Percentiles rank a stretch among this genome's conserved stretches.
phyloP scores from a whole-genome alignment of 2,888 invertebrate species.

The Pteria penguin region DNA sequence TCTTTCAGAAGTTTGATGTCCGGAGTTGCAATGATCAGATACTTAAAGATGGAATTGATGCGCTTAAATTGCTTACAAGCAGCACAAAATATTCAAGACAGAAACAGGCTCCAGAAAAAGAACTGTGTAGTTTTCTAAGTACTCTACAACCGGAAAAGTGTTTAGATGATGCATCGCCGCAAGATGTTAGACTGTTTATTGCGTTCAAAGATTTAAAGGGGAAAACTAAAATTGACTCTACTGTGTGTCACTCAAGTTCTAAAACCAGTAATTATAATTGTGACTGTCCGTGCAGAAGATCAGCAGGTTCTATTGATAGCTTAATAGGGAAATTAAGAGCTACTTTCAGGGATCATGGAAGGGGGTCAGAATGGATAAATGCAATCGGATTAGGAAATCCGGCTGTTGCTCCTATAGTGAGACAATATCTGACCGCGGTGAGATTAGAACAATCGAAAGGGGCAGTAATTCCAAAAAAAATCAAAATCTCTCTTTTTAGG shows the following conservation, averaged over 20 bases:
- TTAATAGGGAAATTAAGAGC: conserved; percentile 10
- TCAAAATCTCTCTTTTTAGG: background rate
- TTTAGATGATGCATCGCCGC: background rate
- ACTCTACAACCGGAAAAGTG: background rate
- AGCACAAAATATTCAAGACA: background rate
- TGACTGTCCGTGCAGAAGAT: conserved; percentile 15
- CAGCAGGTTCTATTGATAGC: conserved; percentile 18
- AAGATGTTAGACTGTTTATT: background rate
- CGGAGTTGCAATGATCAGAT: background rate
- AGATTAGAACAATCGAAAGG: conserved; percentile 14
- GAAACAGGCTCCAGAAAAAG: background rate
- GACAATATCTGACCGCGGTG: conserved; percentile 3
- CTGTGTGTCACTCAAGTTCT: background rate
- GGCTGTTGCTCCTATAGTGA: conserved; percentile 1
- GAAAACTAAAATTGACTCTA: background rate
- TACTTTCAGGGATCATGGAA: conserved; percentile 10
- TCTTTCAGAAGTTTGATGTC: too few species aligned
- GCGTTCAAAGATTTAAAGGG: background rate
- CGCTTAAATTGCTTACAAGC: background rate
- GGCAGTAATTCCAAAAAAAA: background rate
- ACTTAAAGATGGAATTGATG: background rate
- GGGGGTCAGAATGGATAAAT: conserved; percentile 13
- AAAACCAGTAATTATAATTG: background rate
- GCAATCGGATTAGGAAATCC: conserved; percentile 3
- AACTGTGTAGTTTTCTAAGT: background rate